phyloP scores from a whole-genome alignment of 2,113 vertebrate genomes.

The Romanogobio albipinnatus region DNA sequence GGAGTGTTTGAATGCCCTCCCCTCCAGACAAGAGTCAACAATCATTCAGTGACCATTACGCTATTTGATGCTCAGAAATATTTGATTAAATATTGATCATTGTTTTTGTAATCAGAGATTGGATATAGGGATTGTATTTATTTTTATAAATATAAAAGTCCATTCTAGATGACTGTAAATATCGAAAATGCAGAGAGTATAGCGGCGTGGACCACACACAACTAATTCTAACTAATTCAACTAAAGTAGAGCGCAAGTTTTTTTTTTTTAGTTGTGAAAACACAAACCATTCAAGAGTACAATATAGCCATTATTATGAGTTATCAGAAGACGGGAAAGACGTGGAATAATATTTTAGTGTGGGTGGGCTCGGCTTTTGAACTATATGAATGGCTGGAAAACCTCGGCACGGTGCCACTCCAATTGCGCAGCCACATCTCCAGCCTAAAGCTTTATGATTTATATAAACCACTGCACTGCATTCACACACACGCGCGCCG shows the following conservation, averaged over 20 bases:
- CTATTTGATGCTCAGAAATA: not conserved
- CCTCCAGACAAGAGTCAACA: not conserved
- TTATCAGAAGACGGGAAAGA: not conserved
- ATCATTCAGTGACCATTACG: not conserved
- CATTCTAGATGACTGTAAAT: not conserved
- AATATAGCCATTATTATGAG: not conserved
- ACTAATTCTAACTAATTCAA: too few relatives aligned
- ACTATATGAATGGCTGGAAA: conserved; percentile 48
- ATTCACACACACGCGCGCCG: conserved; percentile 58
- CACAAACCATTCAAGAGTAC: not conserved
- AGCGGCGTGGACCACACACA: not conserved
- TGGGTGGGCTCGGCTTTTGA: conserved; percentile 57
- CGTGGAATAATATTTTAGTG: conserved; percentile 39
- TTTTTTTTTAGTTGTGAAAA: not conserved
- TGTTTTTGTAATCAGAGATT: not conserved
- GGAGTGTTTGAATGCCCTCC: not conserved
- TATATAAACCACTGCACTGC: conserved; percentile 70
- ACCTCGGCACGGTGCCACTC: conserved; percentile 72
- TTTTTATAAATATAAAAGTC: not conserved
- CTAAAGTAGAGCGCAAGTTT: too few relatives aligned
- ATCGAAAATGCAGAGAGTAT: not conserved
- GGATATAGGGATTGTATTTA: not conserved
- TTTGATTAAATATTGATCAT: not conserved
- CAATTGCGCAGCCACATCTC: conserved; percentile 72
- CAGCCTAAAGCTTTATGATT: conserved; percentile 65